Evolutionary conservation across 2,888 invertebrate species (phyloP), one percentile per base, ranked within the genome.

Genomic region (Masnerella sp.): DNA sequence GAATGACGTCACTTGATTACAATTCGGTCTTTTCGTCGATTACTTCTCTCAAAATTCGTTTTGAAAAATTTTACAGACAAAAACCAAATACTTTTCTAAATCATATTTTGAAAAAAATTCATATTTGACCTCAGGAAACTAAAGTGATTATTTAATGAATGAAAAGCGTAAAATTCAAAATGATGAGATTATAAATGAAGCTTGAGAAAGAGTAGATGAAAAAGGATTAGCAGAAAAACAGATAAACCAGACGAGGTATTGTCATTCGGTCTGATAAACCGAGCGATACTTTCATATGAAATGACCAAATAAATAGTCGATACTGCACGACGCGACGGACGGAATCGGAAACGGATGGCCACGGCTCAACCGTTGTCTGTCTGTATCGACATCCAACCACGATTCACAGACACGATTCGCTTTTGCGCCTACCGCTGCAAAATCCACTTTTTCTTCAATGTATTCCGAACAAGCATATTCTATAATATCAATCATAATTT

Each of bases 291-390:
- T 74, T 22, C 51, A 69, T 77, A 78, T 75, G 77, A 77, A 79
- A 78, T 79, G 68, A 77, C 15, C 67, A 74, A 77, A 78, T 74
- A 76, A 80, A 78, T 71, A 77, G 70, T 45, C 70, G 70, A 72
- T 76, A 54, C 32, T 30, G 59, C 54, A 61, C 74, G 74, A 67
- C 54, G 58, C 74, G 74, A 67, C 74, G 76, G 59, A 73, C 51
- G 73, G 61, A 76, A 69, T 78, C 77, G 77, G 73, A 77, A 78
- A 78, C 68, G 72, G 73, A 79, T 77, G 61, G 56, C 49, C 75
- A 62, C 51, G 52, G 65, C 65, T 74, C 74, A 65, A 64, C 67
- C 59, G 68, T 71, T 78, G 71, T 74, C 72, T 64, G 51, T 65
- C 59, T 56, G 36, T 62, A 74, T 75, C 73, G 75, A 69, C 76